phyloP scores from a whole-genome alignment of 2,113 vertebrate genomes.

The Pedionomus torquatus region DNA sequence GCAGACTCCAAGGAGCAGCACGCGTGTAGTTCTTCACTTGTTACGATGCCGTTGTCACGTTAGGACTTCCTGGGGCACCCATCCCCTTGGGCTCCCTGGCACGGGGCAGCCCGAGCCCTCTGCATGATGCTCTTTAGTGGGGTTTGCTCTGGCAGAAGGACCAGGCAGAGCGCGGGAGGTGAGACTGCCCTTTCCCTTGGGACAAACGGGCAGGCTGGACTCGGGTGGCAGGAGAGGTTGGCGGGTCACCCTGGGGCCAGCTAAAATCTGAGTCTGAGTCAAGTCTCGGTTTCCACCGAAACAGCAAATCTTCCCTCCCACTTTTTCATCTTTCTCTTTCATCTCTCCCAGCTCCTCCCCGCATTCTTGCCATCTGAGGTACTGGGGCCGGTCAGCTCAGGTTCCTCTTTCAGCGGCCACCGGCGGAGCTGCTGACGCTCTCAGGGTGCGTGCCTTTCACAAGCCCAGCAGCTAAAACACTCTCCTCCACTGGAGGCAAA shows the following conservation, averaged over 20 bases:
- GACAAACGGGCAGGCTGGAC: conserved; percentile 36
- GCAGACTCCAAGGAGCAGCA: background rate
- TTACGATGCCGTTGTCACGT: background rate
- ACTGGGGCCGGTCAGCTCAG: background rate
- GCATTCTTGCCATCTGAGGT: background rate
- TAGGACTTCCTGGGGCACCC: background rate
- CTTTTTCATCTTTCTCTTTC: conserved; percentile 24
- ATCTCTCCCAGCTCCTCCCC: background rate
- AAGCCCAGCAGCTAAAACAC: background rate
- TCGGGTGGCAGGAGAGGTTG: conserved; percentile 41
- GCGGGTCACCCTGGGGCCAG: conserved; percentile 35
- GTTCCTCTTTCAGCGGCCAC: conserved; percentile 12
- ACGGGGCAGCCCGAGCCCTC: background rate
- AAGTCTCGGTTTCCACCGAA: conserved; percentile 14
- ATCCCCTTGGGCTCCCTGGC: background rate
- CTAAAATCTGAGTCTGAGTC: background rate
- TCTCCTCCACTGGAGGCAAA: background rate
- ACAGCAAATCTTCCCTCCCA: background rate
- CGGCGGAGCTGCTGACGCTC: background rate
- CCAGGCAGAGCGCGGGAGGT: background rate
- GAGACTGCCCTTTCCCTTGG: conserved; percentile 6
- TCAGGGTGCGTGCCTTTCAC: background rate
- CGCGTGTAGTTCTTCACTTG: no score
- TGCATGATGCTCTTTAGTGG: background rate
- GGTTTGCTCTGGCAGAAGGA: conserved; percentile 25